Evolutionary conservation across 2,888 invertebrate genomes (phyloP).

Genomic region (Lypha dubia): DNA sequence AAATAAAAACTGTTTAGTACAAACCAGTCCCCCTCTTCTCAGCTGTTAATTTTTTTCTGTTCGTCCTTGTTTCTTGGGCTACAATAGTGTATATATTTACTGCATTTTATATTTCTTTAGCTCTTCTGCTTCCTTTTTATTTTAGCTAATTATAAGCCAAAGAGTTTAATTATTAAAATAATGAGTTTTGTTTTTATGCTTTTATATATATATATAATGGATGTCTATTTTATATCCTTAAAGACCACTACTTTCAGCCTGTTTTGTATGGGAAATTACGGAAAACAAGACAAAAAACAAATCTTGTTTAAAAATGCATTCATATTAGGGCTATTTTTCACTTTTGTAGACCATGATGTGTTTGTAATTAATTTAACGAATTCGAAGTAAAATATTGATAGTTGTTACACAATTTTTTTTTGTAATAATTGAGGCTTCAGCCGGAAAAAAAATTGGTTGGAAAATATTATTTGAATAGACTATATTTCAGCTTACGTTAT

Average conservation of each 20-base stretch:
- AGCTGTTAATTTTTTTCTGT: neutral
- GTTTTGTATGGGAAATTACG: neutral
- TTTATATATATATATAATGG: too few species aligned
- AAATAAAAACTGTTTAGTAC: conserved; percentile 8
- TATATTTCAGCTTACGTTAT: too few species aligned
- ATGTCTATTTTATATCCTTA: conserved; percentile 54
- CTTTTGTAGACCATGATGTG: too few species aligned
- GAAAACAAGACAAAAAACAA: neutral
- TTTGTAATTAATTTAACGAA: too few species aligned
- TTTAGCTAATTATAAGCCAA: conserved; percentile 61
- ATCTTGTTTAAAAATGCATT: too few species aligned
- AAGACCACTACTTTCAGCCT: neutral
- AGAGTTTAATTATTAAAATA: conserved; percentile 68
- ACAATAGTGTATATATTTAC: conserved; percentile 9
- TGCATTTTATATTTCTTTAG: conserved; percentile 3
- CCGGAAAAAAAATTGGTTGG: too few species aligned
- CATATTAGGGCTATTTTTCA: too few species aligned
- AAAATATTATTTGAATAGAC: too few species aligned
- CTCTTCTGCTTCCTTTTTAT: neutral
- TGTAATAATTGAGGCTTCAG: too few species aligned
- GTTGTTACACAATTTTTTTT: too few species aligned
- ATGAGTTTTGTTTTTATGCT: conserved; percentile 62
- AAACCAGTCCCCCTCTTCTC: neutral
- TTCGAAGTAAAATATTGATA: too few species aligned
- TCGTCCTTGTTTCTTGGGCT: conserved; percentile 27